These are phyloP conservation scores for Synaphobranchus kaupii DNA, from an alignment of 2,797 vertebrate species.

Conservation along the genomic window DNA sequence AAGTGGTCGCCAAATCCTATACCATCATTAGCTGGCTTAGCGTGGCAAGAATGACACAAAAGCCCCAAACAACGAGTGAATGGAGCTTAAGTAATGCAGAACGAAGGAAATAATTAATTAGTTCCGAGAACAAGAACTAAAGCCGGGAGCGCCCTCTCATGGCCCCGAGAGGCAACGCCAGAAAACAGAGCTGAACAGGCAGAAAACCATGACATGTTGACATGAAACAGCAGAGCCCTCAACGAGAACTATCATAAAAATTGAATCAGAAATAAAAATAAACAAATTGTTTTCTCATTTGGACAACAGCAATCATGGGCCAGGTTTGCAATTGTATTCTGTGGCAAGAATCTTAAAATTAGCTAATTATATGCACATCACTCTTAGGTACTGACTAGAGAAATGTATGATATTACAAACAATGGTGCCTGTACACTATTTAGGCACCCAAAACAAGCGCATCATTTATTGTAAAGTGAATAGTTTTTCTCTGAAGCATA, in stretches of 20 bases:
- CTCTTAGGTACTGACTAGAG: not conserved
- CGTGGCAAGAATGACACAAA: too few relatives aligned
- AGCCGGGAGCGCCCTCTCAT: too few relatives aligned
- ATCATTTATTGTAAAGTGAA: not conserved
- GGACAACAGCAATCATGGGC: not conserved
- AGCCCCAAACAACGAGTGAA: too few relatives aligned
- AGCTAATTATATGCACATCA: not conserved
- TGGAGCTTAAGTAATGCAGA: too few relatives aligned
- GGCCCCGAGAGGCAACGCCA: too few relatives aligned
- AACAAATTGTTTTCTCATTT: not conserved
- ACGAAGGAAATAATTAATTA: too few relatives aligned
- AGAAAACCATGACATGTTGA: too few relatives aligned
- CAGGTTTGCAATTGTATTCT: not conserved
- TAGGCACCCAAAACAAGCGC: not conserved
- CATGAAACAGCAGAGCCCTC: not conserved
- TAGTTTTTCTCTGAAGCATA: not conserved
- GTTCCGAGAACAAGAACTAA: too few relatives aligned
- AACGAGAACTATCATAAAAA: not conserved
- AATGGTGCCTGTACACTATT: not conserved
- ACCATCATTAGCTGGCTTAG: too few relatives aligned
- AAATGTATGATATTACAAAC: not conserved
- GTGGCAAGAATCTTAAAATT: not conserved
- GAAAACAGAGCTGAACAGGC: too few relatives aligned
- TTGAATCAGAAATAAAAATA: not conserved
- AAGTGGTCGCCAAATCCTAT: too few relatives aligned